A percentile compares a stretch with the other conserved stretches of the same genome.
These are phyloP conservation scores for Yponomeuta cagnagella DNA, from an alignment of 2,888 invertebrate genomes.

Conservation along the genomic window DNA sequence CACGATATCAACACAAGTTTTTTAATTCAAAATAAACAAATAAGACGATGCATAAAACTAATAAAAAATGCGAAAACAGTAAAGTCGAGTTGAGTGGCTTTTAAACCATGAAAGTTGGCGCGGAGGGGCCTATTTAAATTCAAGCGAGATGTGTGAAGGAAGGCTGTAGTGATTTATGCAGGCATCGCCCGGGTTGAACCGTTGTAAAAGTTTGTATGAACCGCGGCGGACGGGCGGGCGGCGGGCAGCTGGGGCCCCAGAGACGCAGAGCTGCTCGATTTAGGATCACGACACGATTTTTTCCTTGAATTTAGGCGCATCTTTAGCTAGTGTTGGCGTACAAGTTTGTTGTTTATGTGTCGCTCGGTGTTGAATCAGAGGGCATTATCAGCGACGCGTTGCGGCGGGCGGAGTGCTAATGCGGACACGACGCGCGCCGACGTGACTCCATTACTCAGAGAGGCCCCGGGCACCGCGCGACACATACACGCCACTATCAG, in stretches of 20 bases:
- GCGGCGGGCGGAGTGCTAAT: constrained; percentile 17
- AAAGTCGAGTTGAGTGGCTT: constrained; percentile 39
- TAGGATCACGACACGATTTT: not conserved
- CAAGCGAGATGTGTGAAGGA: constrained; percentile 61
- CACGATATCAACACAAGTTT: not conserved
- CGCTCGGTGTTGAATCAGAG: constrained; percentile 3
- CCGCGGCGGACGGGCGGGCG: constrained; percentile 26
- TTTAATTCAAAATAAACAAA: not conserved
- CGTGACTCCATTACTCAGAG: constrained; percentile 24
- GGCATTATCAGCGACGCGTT: constrained; percentile 13
- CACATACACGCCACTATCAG: constrained; percentile 21
- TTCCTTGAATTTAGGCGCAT: not conserved
- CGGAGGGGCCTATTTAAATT: constrained; percentile 65
- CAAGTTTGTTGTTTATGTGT: not conserved
- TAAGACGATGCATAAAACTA: constrained; percentile 14
- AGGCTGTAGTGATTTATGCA: constrained; percentile 60
- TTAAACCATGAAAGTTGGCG: constrained; percentile 59
- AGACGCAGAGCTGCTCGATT: not conserved
- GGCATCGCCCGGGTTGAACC: constrained; percentile 40
- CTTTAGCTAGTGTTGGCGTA: not conserved
- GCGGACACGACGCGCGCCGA: constrained; percentile 19
- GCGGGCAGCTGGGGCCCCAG: constrained; percentile 19
- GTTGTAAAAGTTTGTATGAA: constrained; percentile 67
- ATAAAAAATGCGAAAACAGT: constrained; percentile 36
- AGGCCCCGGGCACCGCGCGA: constrained; percentile 11